phyloP scores from a whole-genome alignment of 2,113 vertebrate species.

The Pteruthius melanotis region DNA sequence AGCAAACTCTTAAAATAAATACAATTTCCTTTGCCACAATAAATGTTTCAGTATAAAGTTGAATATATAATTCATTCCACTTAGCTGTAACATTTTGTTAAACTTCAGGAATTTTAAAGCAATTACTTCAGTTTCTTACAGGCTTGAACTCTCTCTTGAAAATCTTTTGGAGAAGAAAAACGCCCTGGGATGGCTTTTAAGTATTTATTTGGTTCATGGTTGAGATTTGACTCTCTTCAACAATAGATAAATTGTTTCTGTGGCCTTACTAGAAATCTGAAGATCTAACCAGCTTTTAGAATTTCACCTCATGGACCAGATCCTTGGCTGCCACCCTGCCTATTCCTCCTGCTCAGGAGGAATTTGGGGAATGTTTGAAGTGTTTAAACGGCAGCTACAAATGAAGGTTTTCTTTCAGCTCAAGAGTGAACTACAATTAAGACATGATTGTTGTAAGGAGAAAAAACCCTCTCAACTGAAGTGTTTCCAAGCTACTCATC shows the following conservation, averaged over 20 bases:
- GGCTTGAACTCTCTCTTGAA: background rate
- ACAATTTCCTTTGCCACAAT: background rate
- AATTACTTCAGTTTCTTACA: background rate
- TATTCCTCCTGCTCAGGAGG: background rate
- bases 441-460: background rate
- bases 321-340: background rate
- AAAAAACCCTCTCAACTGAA: background rate
- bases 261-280: background rate
- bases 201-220: background rate
- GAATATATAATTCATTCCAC: background rate
- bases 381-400: background rate
- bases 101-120: background rate
- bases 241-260: background rate
- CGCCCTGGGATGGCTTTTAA: background rate
- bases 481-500: background rate
- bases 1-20: background rate
- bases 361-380: background rate
- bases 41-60: background rate
- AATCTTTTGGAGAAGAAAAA: background rate
- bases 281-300: background rate
- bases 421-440: background rate
- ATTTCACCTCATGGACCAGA: background rate
- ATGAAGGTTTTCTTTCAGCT: background rate
- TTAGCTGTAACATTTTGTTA: background rate
- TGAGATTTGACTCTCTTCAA: background rate